Conservation (phyloP, 2,113 vertebrate species). For the Ceyx cyanopectus region DNA sequence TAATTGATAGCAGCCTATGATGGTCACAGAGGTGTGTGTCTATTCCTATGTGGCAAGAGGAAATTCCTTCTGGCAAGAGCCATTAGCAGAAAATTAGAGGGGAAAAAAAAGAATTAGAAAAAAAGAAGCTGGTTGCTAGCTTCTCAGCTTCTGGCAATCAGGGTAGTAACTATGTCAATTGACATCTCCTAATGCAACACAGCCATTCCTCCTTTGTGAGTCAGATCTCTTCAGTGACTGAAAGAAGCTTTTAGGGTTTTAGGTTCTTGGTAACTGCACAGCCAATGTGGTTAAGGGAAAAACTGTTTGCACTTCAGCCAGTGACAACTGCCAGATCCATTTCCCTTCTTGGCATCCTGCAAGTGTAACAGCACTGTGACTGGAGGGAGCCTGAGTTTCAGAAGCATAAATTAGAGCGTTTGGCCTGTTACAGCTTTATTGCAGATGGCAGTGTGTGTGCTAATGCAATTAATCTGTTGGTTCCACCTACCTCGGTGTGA, state of each 20-base stretch:
- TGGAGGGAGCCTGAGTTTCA: constrained; percentile 20
- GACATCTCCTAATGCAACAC: not conserved
- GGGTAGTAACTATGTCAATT: constrained; percentile 7
- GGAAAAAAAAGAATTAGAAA: not conserved
- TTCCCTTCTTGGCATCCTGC: constrained; percentile 40
- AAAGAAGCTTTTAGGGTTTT: not conserved
- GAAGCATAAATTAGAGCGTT: constrained; percentile 21
- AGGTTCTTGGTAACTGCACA: constrained; percentile 31
- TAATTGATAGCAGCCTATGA: not conserved
- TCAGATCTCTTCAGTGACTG: constrained; percentile 10
- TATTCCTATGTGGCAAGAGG: not conserved
- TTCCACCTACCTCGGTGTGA: constrained; percentile 27
- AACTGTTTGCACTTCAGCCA: constrained; percentile 21
- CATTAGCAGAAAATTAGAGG: not conserved
- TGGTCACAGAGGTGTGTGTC: not conserved
- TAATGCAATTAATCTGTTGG: constrained; percentile 52
- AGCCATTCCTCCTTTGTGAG: not conserved
- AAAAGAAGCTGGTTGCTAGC: not conserved
- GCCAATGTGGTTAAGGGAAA: not conserved
- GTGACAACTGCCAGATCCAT: constrained; percentile 50
- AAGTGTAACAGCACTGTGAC: constrained; percentile 6
- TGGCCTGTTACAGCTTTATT: constrained; percentile 40
- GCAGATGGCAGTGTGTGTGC: not conserved
- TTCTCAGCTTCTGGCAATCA: not conserved
- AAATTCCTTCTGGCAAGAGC: not conserved